A percentile compares a stretch with the other conserved stretches of the same genome.
Conservation (phyloP, 2,888 invertebrate genomes). For the Eupithecia vulgata region DNA sequence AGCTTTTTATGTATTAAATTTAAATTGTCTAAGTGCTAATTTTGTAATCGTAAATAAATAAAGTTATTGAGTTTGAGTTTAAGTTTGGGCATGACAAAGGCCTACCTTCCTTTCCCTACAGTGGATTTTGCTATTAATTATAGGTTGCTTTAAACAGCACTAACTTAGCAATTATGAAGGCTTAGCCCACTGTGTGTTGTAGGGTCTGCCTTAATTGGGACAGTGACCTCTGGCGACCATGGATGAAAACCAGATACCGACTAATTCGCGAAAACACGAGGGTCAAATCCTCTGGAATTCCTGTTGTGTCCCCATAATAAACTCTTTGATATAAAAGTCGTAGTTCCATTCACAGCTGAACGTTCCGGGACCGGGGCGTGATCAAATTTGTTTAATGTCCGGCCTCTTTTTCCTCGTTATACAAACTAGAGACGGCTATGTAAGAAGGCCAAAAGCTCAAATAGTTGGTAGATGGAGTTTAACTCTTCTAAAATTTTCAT, state of each 20-base stretch:
- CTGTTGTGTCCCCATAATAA: conserved; percentile 29
- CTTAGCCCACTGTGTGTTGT: background rate
- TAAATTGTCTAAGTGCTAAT: no score
- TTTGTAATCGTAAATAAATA: no score
- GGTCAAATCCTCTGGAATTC: conserved; percentile 28
- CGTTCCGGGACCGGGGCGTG: background rate
- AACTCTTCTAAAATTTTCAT: no score
- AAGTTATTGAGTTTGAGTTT: no score
- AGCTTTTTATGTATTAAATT: no score
- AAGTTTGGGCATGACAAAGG: background rate
- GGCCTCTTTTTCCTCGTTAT: background rate
- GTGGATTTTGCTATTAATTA: background rate
- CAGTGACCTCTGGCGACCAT: conserved; percentile 8
- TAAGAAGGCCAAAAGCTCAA: background rate
- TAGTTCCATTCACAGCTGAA: background rate
- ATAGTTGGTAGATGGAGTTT: no score
- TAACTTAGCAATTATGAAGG: background rate
- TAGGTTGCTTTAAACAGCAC: background rate
- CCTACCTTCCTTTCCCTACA: background rate
- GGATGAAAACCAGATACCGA: conserved; percentile 17
- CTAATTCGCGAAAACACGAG: conserved; percentile 22
- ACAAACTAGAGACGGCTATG: background rate
- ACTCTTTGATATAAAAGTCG: conserved; percentile 32
- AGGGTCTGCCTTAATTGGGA: background rate
- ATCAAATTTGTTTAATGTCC: background rate